Evolutionary conservation across 1,140 invertebrate genomes (phyloP).

Genomic region (Helicoverpa armigera): DNA sequence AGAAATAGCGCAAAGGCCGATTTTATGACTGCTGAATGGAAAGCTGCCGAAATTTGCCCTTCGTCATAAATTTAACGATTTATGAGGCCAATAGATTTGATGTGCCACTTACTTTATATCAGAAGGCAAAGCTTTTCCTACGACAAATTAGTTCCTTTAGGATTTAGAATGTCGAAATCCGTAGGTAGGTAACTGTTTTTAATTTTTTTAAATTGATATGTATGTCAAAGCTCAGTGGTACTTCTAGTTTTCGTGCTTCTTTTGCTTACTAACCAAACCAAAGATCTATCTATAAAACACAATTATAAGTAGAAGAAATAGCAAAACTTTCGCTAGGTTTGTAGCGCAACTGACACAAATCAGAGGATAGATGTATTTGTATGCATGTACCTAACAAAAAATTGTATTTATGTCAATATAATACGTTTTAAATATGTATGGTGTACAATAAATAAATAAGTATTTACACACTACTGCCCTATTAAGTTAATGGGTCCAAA

Average conservation of each 20-base stretch:
- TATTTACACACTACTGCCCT: not conserved
- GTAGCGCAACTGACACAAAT: too few relatives aligned
- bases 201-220: too few relatives aligned
- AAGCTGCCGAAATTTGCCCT: constrained; percentile 5
- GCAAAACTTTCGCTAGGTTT: too few relatives aligned
- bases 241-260: too few relatives aligned
- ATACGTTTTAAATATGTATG: not conserved
- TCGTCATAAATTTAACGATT: constrained; percentile 1
- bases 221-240: too few relatives aligned
- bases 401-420: not conserved
- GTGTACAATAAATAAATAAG: not conserved
- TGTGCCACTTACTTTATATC: not conserved
- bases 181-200: too few relatives aligned
- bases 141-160: too few relatives aligned
- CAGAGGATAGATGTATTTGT: too few relatives aligned
- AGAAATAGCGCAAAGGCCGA: constrained; percentile 14
- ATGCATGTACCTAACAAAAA: not conserved
- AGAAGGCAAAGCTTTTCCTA: not conserved
- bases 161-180: too few relatives aligned
- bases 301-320: too few relatives aligned
- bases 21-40: constrained; percentile 3
- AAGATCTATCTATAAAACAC: not conserved
- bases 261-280: not conserved
- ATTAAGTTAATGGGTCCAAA: not conserved
- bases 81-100: not conserved